Evolutionary conservation across 2,888 invertebrate genomes (phyloP), one percentile per base, ranked within the genome.

Genomic region (Nemotelus pantherinus): DNA sequence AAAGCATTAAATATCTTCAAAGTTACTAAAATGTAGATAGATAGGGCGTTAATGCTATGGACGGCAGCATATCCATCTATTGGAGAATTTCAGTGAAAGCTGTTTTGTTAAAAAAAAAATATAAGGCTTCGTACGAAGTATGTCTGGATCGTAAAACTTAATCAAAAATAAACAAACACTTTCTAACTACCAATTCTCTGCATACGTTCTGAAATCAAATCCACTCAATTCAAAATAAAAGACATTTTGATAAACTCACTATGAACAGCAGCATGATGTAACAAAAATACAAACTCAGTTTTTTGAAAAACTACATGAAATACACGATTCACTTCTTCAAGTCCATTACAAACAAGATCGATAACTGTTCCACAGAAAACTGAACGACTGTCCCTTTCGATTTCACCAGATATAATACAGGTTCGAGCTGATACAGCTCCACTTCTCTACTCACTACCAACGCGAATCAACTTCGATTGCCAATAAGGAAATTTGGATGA

Each of bases 401-500:
- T 60, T 60, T 74, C 74, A 74, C 74, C 48, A 60, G 41, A 25
- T 10, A 70, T 43, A 25, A 3, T 39, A 25, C 25, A 25, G 25
- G 25, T 25, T 25, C 25, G 25, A 25, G 39, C 39, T 57, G 25
- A 6, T 25, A 9, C 25, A 60, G 2, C 70, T 43, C 44, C 70
- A 50, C 50, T 68, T 10, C 43, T 9, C 43, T 55, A 41, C 47
- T 10, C 25, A 9, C 48, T 39, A 48, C 50, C 67, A 43, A 55
- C 43, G 70, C 43, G 70, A 53, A 70, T n/a, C 39, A 53, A 55
- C 55, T 43, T 53, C 70, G 5, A 70, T 10, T 63, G 39, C 53
- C 70, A 70, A n/a, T 63, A 63, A 63, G 60, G 55, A 43, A 55
- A 58, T 58, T 47, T 58, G 45, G 58, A 58, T 76, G 77, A 83